Conservation (phyloP, 2,797 vertebrate genomes). For the Glyptemys insculpta region DNA sequence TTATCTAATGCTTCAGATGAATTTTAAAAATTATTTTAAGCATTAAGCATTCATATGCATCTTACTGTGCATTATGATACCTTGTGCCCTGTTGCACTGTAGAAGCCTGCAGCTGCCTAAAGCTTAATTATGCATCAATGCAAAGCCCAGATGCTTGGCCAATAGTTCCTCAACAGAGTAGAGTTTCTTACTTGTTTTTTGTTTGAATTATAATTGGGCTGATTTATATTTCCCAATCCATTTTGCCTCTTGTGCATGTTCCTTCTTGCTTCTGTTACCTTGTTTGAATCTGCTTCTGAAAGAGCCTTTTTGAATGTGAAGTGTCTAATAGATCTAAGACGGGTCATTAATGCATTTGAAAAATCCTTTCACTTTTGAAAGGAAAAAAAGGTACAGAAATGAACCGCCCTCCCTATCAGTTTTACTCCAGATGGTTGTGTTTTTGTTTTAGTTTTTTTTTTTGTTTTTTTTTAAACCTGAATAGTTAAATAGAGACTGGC, state of each 20-base stretch:
- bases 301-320: slow-evolving; percentile 59
- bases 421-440: slow-evolving; percentile 80
- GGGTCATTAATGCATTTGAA: slow-evolving; percentile 74
- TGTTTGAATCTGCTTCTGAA: slow-evolving; percentile 61
- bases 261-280: slow-evolving; percentile 57
- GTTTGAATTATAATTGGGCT: slow-evolving; percentile 79
- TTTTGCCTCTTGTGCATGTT: slow-evolving; percentile 41
- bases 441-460: not conserved
- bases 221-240: slow-evolving; percentile 78
- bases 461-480: slow-evolving; percentile 54
- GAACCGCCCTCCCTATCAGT: slow-evolving; percentile 66
- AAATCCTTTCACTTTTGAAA: slow-evolving; percentile 80
- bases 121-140: slow-evolving; percentile 85
- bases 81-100: slow-evolving; percentile 55
- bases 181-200: slow-evolving; percentile 78
- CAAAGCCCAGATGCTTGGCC: slow-evolving; percentile 80
- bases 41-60: slow-evolving; percentile 53
- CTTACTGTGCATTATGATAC: slow-evolving; percentile 76
- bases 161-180: slow-evolving; percentile 69
- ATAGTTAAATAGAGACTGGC: slow-evolving; percentile 78
- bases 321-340: slow-evolving; percentile 70
- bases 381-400: slow-evolving; percentile 76
- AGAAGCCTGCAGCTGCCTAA: slow-evolving; percentile 82
- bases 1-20: slow-evolving; percentile 63
- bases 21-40: slow-evolving; percentile 51